A percentile compares a stretch with the other conserved stretches of the same genome.
Evolutionary conservation across 2,113 vertebrate genomes (phyloP).

Genomic region (Athene noctua): DNA sequence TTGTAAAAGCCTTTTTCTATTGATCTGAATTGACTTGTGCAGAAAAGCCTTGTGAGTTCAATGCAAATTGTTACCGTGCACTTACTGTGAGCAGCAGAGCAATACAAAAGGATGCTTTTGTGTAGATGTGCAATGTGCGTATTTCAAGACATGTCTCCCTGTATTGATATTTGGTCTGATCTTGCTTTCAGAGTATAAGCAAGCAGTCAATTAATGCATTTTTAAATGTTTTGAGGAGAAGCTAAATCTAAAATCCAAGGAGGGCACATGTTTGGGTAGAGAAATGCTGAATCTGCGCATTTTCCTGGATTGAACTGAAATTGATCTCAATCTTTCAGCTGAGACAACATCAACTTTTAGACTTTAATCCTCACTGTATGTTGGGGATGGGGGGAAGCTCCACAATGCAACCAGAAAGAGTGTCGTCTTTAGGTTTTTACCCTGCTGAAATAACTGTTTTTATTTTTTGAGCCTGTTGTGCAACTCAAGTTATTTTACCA

Average conservation of each 20-base stretch:
- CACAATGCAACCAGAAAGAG: not conserved
- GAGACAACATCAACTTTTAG: not conserved
- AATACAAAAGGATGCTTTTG: not conserved
- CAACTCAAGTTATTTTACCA: not conserved
- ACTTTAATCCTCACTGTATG: not conserved
- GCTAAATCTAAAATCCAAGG: not conserved
- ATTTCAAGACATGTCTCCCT: slow-evolving; percentile 28
- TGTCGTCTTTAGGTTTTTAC: not conserved
- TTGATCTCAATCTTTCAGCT: slow-evolving; percentile 11
- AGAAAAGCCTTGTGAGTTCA: slow-evolving; percentile 14
- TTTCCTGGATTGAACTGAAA: slow-evolving; percentile 1
- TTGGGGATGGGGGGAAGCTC: not conserved
- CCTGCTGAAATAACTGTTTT: not conserved
- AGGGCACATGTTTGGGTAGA: not conserved
- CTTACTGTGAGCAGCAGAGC: slow-evolving; percentile 39
- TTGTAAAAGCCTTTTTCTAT: slow-evolving; percentile 53
- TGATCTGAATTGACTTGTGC: slow-evolving; percentile 60
- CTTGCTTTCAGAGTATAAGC: slow-evolving; percentile 7
- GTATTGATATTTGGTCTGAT: slow-evolving; percentile 41
- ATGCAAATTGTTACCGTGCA: not conserved
- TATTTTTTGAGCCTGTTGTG: not conserved
- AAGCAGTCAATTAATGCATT: slow-evolving; percentile 43
- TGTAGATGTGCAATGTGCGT: not conserved
- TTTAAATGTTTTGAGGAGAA: slow-evolving; percentile 41
- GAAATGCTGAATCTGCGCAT: not conserved